Evolutionary conservation across 92 coral and sea anemone species (phyloP).

Genomic region (Heliopora coerulea): DNA sequence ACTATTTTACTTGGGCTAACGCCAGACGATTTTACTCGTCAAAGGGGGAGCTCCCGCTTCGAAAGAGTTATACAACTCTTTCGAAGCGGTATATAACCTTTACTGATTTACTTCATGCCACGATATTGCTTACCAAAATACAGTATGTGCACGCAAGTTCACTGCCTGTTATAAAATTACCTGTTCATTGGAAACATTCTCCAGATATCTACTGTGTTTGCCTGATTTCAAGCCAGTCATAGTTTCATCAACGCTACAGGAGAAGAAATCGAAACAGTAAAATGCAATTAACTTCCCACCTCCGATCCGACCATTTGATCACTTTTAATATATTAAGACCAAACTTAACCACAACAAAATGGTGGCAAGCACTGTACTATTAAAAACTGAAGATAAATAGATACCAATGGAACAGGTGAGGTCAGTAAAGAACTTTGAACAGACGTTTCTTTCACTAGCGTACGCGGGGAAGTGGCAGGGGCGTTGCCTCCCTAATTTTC

Average conservation of each 20-base stretch:
- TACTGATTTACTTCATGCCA: too few species aligned
- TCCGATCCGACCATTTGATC: too few species aligned
- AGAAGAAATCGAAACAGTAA: background rate
- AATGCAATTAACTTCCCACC: too few species aligned
- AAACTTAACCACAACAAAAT: too few species aligned
- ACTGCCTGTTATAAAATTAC: slow-evolving; percentile 34
- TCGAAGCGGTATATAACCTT: too few species aligned
- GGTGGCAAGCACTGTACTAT: background rate
- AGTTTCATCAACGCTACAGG: slow-evolving; percentile 68
- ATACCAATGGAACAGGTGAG: background rate
- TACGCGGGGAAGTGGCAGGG: too few species aligned
- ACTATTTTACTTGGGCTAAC: background rate
- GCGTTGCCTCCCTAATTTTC: too few species aligned
- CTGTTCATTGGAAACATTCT: slow-evolving; percentile 68
- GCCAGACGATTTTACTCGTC: too few species aligned
- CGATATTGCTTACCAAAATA: too few species aligned
- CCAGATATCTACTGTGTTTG: slow-evolving; percentile 71
- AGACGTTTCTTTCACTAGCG: too few species aligned
- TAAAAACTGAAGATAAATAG: background rate
- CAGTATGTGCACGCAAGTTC: background rate
- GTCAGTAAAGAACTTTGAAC: background rate
- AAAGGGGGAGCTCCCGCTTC: too few species aligned
- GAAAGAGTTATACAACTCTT: too few species aligned
- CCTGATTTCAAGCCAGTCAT: slow-evolving; percentile 59
- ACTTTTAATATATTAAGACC: background rate